A percentile compares a stretch with the other conserved stretches of the same genome.
Conservation (phyloP, 2,113 vertebrate species). For the Otus sunia region DNA sequence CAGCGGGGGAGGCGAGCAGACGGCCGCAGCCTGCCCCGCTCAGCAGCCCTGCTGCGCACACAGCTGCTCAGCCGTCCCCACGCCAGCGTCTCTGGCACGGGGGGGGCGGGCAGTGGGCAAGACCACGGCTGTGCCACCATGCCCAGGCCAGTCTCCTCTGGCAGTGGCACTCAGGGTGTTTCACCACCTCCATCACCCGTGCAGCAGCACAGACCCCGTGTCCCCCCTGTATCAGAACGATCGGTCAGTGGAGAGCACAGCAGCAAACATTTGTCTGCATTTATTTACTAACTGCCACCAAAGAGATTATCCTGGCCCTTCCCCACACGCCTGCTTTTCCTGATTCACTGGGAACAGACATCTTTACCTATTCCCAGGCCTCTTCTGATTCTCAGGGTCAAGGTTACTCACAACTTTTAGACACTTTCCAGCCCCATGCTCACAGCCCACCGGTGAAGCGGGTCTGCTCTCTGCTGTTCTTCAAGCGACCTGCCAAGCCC, state of each 20-base stretch:
- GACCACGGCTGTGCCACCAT: fast-evolving
- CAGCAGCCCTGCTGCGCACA: not conserved
- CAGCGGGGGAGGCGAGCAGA: not conserved
- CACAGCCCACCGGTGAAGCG: not conserved
- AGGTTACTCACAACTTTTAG: not conserved
- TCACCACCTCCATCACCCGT: fast-evolving
- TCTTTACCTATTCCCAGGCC: not conserved
- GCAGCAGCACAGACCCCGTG: not conserved
- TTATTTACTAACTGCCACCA: not conserved
- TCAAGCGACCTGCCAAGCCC: not conserved
- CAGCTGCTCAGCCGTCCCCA: not conserved
- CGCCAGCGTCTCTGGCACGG: fast-evolving
- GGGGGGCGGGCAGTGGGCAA: fast-evolving
- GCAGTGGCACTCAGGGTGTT: not conserved
- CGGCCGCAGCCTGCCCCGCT: not conserved
- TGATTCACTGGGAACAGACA: not conserved
- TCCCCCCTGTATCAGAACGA: not conserved
- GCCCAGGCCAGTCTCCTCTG: not conserved
- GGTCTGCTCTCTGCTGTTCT: not conserved
- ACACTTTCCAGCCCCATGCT: not conserved
- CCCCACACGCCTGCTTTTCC: not conserved
- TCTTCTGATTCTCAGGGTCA: not conserved
- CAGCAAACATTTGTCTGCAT: not conserved
- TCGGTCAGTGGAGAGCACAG: fast-evolving
- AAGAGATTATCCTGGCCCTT: not conserved